Evolutionary conservation across 2,797 vertebrate species (phyloP).

Genomic region (Pagetopsis macropterus): DNA sequence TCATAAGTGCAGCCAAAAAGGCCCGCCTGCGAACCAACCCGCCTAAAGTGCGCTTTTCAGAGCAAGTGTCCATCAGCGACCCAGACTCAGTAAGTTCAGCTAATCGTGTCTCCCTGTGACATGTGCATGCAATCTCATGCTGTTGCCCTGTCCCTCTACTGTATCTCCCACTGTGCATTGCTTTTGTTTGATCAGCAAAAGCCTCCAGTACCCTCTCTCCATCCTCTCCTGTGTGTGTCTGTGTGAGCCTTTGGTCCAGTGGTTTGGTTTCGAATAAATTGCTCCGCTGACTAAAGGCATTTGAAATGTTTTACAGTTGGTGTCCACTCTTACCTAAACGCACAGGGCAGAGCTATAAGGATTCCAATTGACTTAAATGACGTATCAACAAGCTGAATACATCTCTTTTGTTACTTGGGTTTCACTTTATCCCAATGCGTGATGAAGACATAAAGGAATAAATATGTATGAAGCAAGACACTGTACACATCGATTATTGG

Average conservation of each 20-base stretch:
- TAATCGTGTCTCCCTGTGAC: constrained; percentile 27
- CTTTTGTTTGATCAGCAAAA: constrained; percentile 36
- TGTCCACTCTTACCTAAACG: constrained; percentile 1
- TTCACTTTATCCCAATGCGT: neutral
- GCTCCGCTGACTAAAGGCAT: constrained; percentile 25
- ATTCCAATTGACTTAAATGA: neutral
- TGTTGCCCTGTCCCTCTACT: neutral
- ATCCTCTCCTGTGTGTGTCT: constrained; percentile 1
- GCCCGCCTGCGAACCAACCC: constrained; percentile 95
- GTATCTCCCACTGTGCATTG: neutral
- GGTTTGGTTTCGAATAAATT: constrained; percentile 50
- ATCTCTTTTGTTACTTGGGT: neutral
- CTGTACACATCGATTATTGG: neutral
- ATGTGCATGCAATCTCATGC: constrained; percentile 16
- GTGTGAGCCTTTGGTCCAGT: constrained; percentile 8
- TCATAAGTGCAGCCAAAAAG: constrained; percentile 98
- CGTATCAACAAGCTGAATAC: neutral
- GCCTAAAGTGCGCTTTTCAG: constrained; percentile 96
- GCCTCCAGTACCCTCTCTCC: constrained; percentile 14
- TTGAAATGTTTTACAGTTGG: constrained; percentile 7
- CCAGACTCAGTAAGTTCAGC: constrained; percentile 90
- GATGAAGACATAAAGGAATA: neutral
- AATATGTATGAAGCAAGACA: neutral
- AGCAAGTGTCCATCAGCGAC: constrained; percentile 95
- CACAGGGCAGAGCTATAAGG: neutral